phyloP scores from a whole-genome alignment of 2,113 vertebrate genomes.

The Odocoileus hemionus region DNA sequence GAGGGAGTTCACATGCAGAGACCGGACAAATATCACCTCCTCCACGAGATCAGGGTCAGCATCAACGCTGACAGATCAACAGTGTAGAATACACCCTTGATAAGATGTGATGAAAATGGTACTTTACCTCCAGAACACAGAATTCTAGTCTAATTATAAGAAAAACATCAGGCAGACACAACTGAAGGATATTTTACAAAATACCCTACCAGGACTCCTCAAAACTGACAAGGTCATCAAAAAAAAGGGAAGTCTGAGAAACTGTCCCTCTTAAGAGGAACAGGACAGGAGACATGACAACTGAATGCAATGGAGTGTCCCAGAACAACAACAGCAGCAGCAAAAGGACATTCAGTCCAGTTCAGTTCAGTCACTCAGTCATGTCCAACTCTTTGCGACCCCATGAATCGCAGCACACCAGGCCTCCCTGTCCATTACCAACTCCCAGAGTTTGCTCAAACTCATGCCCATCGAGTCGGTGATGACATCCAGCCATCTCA shows the following conservation, averaged over 20 bases:
- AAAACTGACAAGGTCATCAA: neutral
- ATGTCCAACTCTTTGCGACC: too few relatives aligned
- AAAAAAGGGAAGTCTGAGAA: neutral
- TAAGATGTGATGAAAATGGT: neutral
- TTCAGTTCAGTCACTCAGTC: too few relatives aligned
- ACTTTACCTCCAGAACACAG: neutral
- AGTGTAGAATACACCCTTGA: neutral
- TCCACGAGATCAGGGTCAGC: neutral
- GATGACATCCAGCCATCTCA: too few relatives aligned
- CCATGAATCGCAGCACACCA: too few relatives aligned
- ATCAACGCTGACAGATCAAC: neutral
- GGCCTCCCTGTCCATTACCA: too few relatives aligned
- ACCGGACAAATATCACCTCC: neutral
- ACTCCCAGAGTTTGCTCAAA: fast-evolving
- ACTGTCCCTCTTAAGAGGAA: neutral
- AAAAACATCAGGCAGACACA: neutral
- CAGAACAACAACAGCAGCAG: neutral
- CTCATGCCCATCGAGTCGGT: too few relatives aligned
- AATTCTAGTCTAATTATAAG: neutral
- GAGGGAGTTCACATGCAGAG: neutral
- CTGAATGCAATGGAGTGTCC: neutral
- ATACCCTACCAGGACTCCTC: neutral
- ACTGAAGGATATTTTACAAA: neutral
- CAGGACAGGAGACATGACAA: neutral
- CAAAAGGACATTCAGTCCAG: too few relatives aligned